Conservation (phyloP, 1,140 invertebrate genomes). For the Delia radicum region DNA sequence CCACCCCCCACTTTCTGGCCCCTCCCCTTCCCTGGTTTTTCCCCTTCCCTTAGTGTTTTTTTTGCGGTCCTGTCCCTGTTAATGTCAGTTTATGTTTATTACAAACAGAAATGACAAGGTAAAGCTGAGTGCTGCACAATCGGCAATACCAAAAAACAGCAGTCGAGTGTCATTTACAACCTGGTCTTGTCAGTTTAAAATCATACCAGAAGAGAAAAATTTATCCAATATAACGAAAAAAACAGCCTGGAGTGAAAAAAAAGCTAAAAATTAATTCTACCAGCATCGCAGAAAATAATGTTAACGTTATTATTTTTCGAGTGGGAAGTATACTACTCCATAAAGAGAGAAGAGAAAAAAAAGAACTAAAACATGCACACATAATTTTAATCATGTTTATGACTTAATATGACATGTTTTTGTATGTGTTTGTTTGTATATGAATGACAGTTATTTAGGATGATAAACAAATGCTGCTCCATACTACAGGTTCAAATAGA, state of each 20-base stretch:
- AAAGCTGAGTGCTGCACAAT: background rate
- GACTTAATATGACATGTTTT: no score
- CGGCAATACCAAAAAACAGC: background rate
- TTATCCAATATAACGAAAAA: background rate
- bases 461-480: no score
- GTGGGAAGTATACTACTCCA: background rate
- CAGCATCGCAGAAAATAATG: background rate
- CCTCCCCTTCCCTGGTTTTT: background rate
- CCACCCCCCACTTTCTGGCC: background rate
- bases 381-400: no score
- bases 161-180: background rate
- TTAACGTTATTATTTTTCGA: background rate
- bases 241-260: background rate
- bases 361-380: background rate
- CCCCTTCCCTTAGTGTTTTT: slow-evolving; percentile 6
- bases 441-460: no score
- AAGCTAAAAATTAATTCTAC: background rate
- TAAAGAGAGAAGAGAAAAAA: background rate
- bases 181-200: background rate
- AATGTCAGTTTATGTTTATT: background rate
- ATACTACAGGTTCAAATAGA: no score
- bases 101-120: background rate
- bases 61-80: background rate
- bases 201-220: background rate
- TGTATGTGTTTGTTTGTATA: no score